Base-by-base conservation (phyloP, 2,888 invertebrate genomes). In the Metalampra italica region DNA sequence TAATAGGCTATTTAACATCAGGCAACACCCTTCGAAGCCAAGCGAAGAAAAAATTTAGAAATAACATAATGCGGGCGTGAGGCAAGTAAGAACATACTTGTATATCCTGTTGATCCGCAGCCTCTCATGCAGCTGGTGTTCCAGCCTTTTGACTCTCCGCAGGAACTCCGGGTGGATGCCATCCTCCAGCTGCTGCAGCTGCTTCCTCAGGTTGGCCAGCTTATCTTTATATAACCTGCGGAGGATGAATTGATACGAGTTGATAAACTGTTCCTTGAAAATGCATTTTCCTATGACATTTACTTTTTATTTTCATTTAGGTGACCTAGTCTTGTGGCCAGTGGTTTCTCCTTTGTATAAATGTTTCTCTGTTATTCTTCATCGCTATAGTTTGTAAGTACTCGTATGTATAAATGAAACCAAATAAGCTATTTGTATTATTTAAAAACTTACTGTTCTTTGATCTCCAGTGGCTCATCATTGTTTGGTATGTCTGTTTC, bases 401-500 rank as follows among this genome's bases (percentile, higher is more conserved):
- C n/a, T n/a, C n/a, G n/a, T n/a, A n/a, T n/a, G n/a, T n/a, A n/a
- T n/a, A n/a, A n/a, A n/a, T n/a, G n/a, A n/a, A n/a, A n/a, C n/a
- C 22, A 32, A 32, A 32, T 9, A 32, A 2, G 1, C 11, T 32
- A n/a, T n/a, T n/a, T n/a, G n/a, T n/a, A n/a, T n/a, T n/a, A n/a
- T 36, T 3, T n/a, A 36, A 14, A 7, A 42, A 90, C 93, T 91
- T 81, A 95, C 95, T 96, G 96, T 82, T 97, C 96, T 80, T 96
- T 96, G 50, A 96, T 94, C 87, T 96, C 96, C 29, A 94, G 91
- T 32, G 94, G 95, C 64, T 94, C 94, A 73, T 95, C 94, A 60
- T 93, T 92, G 68, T 94, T 93, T 38, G 95, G 94, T 83, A 94
- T 93, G 64, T 98, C 98, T n/a, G 97, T 96, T 82, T 98, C 98